These are phyloP conservation scores for Whitmania pigra DNA, from an alignment of 1,140 invertebrate genomes.

Conservation along the genomic window DNA sequence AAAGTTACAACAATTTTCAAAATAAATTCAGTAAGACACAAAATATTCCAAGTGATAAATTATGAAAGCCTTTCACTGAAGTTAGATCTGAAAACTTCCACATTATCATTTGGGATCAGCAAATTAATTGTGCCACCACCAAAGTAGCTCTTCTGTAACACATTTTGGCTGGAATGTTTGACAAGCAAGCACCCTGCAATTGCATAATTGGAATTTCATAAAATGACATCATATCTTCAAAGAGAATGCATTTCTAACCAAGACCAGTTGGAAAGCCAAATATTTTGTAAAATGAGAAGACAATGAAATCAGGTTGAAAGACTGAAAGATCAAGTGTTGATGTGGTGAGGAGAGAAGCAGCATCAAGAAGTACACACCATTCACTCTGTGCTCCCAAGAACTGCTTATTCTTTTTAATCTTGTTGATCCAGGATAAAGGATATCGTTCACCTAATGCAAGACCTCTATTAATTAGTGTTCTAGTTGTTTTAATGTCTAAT, in stretches of 20 bases:
- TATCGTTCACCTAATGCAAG: slow-evolving; percentile 29
- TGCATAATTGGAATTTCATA: neutral
- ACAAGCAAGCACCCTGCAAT: slow-evolving; percentile 73
- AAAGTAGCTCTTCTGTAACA: slow-evolving; percentile 62
- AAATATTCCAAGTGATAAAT: neutral
- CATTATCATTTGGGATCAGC: slow-evolving; percentile 55
- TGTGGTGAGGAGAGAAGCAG: slow-evolving; percentile 66
- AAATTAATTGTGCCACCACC: slow-evolving; percentile 82
- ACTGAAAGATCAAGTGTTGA: slow-evolving; percentile 60
- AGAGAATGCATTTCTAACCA: slow-evolving; percentile 30
- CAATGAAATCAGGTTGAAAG: slow-evolving; percentile 72
- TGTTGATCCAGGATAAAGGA: slow-evolving; percentile 25
- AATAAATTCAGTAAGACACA: neutral
- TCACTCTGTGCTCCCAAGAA: slow-evolving; percentile 33
- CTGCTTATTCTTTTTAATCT: slow-evolving; percentile 19
- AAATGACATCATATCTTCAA: too few species aligned
- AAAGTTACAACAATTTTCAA: neutral
- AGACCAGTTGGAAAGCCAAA: slow-evolving; percentile 85
- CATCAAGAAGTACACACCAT: slow-evolving; percentile 75
- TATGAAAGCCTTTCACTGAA: slow-evolving; percentile 47
- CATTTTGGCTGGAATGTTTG: slow-evolving; percentile 51
- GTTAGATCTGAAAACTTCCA: slow-evolving; percentile 53
- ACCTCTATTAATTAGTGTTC: too few species aligned
- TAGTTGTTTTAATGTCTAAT: too few species aligned
- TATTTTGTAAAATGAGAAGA: slow-evolving; percentile 91